Percentiles rank a stretch among this genome's conserved stretches.
phyloP scores from a whole-genome alignment of 2,797 vertebrate genomes.

The Falco berigora region DNA sequence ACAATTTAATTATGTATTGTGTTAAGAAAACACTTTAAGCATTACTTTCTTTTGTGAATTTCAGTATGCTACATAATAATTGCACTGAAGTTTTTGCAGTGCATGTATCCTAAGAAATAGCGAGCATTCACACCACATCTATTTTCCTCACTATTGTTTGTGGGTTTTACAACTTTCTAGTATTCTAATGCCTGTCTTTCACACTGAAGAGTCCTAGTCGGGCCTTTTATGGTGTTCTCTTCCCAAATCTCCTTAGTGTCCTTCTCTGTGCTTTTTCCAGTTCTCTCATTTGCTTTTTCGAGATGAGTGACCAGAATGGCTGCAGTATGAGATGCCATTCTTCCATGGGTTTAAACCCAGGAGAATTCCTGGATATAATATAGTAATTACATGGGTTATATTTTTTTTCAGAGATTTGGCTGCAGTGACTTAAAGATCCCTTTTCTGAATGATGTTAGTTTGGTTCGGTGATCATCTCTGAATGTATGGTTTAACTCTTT shows the following conservation, averaged over 20 bases:
- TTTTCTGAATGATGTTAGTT: background rate
- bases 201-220: background rate
- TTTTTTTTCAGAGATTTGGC: background rate
- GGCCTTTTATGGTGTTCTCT: background rate
- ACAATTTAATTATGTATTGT: background rate
- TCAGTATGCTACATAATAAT: background rate
- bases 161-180: background rate
- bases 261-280: background rate
- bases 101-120: background rate
- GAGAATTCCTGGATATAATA: background rate
- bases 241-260: background rate
- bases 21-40: background rate
- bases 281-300: background rate
- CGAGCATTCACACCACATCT: background rate
- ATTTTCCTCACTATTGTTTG: background rate
- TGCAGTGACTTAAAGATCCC: background rate
- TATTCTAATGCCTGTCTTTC: background rate
- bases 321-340: background rate
- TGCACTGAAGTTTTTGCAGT: background rate
- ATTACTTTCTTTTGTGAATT: background rate
- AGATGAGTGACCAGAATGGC: background rate
- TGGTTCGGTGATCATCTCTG: background rate
- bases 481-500: background rate
- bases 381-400: background rate
- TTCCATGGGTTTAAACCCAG: background rate